These are phyloP conservation scores for Lasioglossum baleicum DNA, from an alignment of 1,140 invertebrate genomes.

Conservation along the genomic window DNA sequence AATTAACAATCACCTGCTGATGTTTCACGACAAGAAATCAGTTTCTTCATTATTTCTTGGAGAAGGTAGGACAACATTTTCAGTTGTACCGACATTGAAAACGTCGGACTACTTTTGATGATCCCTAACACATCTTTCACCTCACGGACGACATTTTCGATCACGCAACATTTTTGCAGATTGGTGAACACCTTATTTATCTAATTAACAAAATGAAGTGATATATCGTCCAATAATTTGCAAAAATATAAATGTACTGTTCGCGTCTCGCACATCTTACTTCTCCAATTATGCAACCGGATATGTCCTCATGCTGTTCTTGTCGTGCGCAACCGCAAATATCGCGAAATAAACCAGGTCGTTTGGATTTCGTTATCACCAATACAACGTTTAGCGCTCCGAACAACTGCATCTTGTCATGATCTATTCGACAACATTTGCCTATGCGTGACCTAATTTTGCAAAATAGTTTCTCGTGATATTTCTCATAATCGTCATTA, in stretches of 20 bases:
- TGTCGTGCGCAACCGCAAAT: neutral
- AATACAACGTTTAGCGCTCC: slow-evolving; percentile 2
- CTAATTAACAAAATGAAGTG: neutral
- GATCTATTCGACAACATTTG: neutral
- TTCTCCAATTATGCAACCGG: neutral
- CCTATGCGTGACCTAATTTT: slow-evolving; percentile 9
- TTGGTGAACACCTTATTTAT: neutral
- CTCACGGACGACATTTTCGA: slow-evolving; percentile 5
- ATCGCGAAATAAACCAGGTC: slow-evolving; percentile 14
- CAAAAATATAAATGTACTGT: no score
- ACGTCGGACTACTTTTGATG: neutral
- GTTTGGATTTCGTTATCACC: neutral
- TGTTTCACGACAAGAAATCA: neutral
- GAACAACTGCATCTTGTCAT: slow-evolving; percentile 24
- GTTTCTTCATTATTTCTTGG: slow-evolving; percentile 18
- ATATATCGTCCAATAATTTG: neutral
- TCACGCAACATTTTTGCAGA: neutral
- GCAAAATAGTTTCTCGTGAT: no score
- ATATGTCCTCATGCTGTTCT: neutral
- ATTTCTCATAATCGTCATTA: no score
- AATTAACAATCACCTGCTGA: slow-evolving; percentile 18
- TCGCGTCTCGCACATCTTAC: neutral
- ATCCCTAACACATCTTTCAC: neutral
- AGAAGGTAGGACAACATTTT: slow-evolving; percentile 20
- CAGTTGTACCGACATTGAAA: slow-evolving; percentile 1